phyloP scores from a whole-genome alignment of 2,113 vertebrate species.

The Urocitellus parryii region DNA sequence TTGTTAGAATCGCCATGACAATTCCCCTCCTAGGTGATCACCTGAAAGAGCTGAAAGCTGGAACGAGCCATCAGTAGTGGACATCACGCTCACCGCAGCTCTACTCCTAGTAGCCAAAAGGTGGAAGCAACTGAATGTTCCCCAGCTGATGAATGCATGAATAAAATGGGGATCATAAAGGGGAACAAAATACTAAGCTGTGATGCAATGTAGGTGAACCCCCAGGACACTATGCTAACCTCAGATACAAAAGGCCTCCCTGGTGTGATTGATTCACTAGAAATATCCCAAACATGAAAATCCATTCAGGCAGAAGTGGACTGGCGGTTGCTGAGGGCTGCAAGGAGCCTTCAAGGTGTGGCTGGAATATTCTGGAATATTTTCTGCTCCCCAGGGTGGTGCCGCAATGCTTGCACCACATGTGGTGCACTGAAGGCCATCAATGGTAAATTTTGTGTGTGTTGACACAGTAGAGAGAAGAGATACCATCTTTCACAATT shows the following conservation, averaged over 20 bases:
- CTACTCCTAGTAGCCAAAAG: not conserved
- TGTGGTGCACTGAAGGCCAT: too few species aligned
- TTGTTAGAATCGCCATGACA: not conserved
- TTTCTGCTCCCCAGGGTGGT: too few species aligned
- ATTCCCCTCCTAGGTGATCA: not conserved
- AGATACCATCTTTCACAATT: too few species aligned
- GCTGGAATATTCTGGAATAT: too few species aligned
- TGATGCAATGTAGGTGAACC: not conserved
- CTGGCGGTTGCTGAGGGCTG: not conserved
- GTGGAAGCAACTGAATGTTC: not conserved
- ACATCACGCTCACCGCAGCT: too few species aligned
- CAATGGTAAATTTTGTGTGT: not conserved
- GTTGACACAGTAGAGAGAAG: too few species aligned
- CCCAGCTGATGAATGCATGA: too few species aligned
- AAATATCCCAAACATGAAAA: not conserved
- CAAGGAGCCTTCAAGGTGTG: too few species aligned
- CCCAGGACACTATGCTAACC: fast-evolving
- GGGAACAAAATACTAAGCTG: fast-evolving
- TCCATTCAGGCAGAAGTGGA: not conserved
- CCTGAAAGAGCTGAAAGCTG: not conserved
- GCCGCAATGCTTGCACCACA: too few species aligned
- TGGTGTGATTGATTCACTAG: fast-evolving
- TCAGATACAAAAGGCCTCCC: not conserved
- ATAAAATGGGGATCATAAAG: not conserved
- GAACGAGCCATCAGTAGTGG: too few species aligned